Evolutionary conservation across 2,113 vertebrate species (phyloP), one percentile per base, ranked within the genome.

Genomic region (Columbina picui): DNA sequence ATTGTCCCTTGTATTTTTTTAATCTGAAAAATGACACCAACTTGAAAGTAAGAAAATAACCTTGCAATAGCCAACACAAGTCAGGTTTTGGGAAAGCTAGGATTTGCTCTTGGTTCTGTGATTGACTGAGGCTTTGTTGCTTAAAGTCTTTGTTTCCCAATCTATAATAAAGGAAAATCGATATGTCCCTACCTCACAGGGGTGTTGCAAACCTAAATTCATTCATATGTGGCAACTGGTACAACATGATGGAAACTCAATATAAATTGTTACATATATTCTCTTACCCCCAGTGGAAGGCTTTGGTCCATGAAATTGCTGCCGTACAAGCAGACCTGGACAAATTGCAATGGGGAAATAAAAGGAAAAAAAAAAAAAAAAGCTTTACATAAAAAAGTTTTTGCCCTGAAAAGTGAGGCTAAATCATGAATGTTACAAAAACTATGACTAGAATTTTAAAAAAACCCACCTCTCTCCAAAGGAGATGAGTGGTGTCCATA

Each of bases 231-330:
- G 88, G 85, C 83, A 77, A 92, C 29, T 56, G 73, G 75, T 71
- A 63, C 82, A 90, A 90, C 82, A 71, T 78, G 94, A 94, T 89
- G 79, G 95, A 94, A 96, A 95, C 85, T 96, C 90, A 89, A 95
- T 96, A 95, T 52, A 84, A 92, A 92, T 75, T 94, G 95, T 93
- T 95, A 93, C 79, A 88, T 68, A 78, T 90, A 91, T 91, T 95
- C 89, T 93, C 41, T 94, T 93, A 92, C 79, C 73, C 75, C 68
- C 82, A 92, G 60, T 90, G 71, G 79, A 94, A 86, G 85, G 60
- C 92, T 94, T 94, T 93, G 82, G 83, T 84, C 96, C 93, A 94
- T 96, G 94, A 96, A 97, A 96, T 96, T 96, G 88, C 93, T 94
- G 41, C 68, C 0, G 0, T 85, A 83, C 36, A 83, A 91, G 64